phyloP scores from a whole-genome alignment of 2,797 vertebrate species.

The Crocidura indochinensis region DNA sequence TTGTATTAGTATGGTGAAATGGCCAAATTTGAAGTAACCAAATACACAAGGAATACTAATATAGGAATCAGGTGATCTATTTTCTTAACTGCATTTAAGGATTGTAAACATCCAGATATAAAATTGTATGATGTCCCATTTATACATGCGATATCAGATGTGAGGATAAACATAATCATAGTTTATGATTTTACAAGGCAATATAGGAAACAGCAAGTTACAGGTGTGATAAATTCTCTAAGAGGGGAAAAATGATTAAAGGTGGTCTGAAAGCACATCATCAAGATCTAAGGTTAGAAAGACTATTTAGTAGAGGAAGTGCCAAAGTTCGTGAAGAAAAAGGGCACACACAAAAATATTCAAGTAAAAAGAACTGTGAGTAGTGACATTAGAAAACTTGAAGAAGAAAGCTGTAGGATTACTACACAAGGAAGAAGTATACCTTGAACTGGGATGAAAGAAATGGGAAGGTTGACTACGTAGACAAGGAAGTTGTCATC shows the following conservation, averaged over 20 bases:
- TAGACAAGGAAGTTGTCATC: slow-evolving; percentile 7
- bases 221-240: background rate
- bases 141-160: background rate
- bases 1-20: background rate
- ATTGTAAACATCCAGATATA: slow-evolving; percentile 40
- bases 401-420: background rate
- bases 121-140: slow-evolving; percentile 26
- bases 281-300: slow-evolving; percentile 33
- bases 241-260: slow-evolving; percentile 13
- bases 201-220: background rate
- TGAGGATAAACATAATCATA: background rate
- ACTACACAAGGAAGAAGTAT: slow-evolving; percentile 12
- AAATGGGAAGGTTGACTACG: background rate
- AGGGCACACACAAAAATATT: background rate
- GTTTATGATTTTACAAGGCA: slow-evolving; percentile 24
- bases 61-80: background rate
- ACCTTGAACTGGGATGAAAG: background rate
- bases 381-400: slow-evolving; percentile 24
- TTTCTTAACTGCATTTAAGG: background rate
- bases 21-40: slow-evolving; percentile 35
- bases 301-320: slow-evolving; percentile 10
- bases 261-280: slow-evolving; percentile 11
- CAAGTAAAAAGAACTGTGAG: slow-evolving; percentile 49
- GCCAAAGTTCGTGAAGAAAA: background rate
- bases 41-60: slow-evolving; percentile 20